phyloP scores from a whole-genome alignment of 2,113 vertebrate species.

The Corythaeola cristata region DNA sequence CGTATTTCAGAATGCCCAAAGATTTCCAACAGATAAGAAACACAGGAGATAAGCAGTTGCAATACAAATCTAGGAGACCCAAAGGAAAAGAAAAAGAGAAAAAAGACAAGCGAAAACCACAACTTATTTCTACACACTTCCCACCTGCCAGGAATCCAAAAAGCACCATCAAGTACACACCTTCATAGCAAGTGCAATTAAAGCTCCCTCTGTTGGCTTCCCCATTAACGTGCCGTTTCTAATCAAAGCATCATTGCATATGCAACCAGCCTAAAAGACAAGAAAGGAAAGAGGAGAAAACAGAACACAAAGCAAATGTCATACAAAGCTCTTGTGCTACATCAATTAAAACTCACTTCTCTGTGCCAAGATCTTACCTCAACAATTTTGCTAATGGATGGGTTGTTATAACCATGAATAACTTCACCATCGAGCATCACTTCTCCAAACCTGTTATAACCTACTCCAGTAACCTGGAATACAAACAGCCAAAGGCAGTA shows the following conservation, averaged over 20 bases:
- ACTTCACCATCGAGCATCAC: slow-evolving; percentile 88
- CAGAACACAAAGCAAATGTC: neutral
- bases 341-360: neutral
- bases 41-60: neutral
- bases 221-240: slow-evolving; percentile 90
- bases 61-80: neutral
- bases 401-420: slow-evolving; percentile 90
- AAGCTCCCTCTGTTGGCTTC: slow-evolving; percentile 93
- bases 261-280: slow-evolving; percentile 85
- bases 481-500: neutral
- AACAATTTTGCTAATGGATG: slow-evolving; percentile 87
- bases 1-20: neutral
- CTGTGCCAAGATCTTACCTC: slow-evolving; percentile 81
- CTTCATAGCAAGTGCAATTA: slow-evolving; percentile 97
- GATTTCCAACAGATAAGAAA: neutral
- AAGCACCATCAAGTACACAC: slow-evolving; percentile 67
- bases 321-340: neutral
- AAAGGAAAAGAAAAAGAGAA: neutral
- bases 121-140: neutral
- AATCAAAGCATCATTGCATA: slow-evolving; percentile 96
- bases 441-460: slow-evolving; percentile 92
- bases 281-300: neutral
- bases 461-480: slow-evolving; percentile 92
- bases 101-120: neutral
- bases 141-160: neutral